A percentile compares a stretch with the other conserved stretches of the same genome.
Conservation (phyloP, 2,888 invertebrate genomes). For the Tipula helvola region DNA sequence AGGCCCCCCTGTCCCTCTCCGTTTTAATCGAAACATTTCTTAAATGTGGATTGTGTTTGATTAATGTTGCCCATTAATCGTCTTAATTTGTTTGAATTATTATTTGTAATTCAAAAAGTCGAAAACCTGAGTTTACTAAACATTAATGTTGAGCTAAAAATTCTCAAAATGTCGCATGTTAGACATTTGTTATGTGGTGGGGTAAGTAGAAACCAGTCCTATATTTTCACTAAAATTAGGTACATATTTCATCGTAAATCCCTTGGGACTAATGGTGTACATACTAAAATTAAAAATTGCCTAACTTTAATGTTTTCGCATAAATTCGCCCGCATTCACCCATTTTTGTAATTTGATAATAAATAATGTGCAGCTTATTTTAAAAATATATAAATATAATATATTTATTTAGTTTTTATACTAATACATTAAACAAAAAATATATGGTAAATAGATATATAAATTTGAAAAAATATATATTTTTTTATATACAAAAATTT, state of each 20-base stretch:
- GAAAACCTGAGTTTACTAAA: no score
- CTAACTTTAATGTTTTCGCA: background rate
- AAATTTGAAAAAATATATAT: background rate
- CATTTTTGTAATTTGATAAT: background rate
- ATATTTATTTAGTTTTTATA: background rate
- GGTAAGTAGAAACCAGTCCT: no score
- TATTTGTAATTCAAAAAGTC: no score
- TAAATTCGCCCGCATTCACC: background rate
- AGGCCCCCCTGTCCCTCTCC: background rate
- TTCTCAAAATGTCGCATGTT: no score
- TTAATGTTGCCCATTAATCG: no score
- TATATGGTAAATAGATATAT: background rate
- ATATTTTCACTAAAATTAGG: no score
- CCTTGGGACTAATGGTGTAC: no score
- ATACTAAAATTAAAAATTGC: background rate
- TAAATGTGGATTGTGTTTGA: background rate
- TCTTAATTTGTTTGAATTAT: no score
- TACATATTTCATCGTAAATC: no score
- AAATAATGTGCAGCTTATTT: background rate
- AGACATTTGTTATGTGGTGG: no score
- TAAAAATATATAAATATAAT: background rate
- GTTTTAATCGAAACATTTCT: background rate
- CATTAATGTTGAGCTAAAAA: no score
- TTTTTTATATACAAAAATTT: background rate
- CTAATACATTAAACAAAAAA: background rate